Conservation (phyloP, 92 coral and sea anemone species). For the Actinostola sp. region DNA sequence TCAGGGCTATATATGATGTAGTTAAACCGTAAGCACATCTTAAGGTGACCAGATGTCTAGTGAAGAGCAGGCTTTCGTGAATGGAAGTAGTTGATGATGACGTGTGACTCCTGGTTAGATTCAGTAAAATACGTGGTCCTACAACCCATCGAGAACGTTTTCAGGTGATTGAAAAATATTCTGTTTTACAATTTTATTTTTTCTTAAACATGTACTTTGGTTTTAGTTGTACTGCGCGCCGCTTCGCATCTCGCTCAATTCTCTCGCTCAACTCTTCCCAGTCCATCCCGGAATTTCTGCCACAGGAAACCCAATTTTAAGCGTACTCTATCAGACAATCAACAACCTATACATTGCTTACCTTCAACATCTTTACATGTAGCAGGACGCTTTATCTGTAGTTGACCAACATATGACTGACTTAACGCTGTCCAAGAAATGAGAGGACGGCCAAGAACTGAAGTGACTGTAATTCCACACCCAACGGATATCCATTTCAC, state of each 20-base stretch:
- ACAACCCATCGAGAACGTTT: background rate
- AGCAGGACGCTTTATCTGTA: conserved; percentile 23
- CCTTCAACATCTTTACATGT: conserved; percentile 50
- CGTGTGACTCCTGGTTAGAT: background rate
- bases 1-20: conserved; percentile 61
- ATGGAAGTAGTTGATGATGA: conserved; percentile 9
- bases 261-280: no score
- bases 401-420: background rate
- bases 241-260: no score
- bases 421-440: conserved; percentile 18
- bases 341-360: background rate
- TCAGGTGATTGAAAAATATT: background rate
- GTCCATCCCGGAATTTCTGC: background rate
- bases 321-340: background rate
- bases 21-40: conserved; percentile 63
- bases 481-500: conserved; percentile 19
- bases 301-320: background rate
- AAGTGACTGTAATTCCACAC: conserved; percentile 24
- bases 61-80: conserved; percentile 55
- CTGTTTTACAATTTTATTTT: no score
- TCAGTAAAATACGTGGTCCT: background rate
- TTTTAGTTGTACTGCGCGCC: no score
- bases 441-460: background rate
- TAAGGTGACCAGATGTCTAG: conserved; percentile 41
- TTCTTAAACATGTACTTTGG: no score